A percentile compares a stretch with the other conserved stretches of the same genome.
These are phyloP conservation scores for Odobenus rosmarus DNA, from an alignment of 2,113 vertebrate species.

Conservation along the genomic window DNA sequence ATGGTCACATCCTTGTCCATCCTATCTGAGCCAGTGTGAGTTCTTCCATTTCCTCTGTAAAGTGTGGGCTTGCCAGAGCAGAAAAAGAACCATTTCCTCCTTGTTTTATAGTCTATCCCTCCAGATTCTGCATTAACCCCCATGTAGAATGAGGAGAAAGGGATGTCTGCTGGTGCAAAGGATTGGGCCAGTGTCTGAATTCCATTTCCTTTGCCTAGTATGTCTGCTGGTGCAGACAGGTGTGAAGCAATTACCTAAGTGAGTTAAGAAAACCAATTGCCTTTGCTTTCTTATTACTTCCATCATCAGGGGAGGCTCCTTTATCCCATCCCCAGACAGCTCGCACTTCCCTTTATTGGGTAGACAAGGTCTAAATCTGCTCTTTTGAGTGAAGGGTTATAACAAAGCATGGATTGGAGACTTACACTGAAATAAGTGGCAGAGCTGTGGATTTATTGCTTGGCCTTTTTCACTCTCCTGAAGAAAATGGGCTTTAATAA, in stretches of 20 bases:
- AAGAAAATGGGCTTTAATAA: constrained; percentile 11
- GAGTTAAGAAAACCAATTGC: not conserved
- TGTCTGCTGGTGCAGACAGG: not conserved
- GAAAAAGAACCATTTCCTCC: not conserved
- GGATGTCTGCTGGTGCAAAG: not conserved
- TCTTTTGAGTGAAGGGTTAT: not conserved
- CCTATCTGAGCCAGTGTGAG: not conserved
- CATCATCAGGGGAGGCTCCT: not conserved
- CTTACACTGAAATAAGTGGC: not conserved
- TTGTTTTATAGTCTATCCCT: not conserved
- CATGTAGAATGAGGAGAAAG: not conserved
- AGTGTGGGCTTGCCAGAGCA: not conserved
- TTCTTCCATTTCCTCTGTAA: not conserved
- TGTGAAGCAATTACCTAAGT: not conserved
- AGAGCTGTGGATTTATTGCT: not conserved
- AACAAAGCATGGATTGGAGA: not conserved
- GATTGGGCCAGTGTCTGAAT: no score
- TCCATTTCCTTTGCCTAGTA: not conserved
- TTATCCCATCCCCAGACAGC: not conserved
- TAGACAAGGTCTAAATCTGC: not conserved
- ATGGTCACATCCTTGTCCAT: not conserved
- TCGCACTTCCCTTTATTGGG: not conserved
- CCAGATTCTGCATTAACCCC: not conserved
- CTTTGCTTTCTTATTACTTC: not conserved
- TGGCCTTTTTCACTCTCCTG: not conserved